Evolutionary conservation across 30 jellyfish, hydroid and myxozoan species (phyloP).

Genomic region (Phacellophora camtschatica): DNA sequence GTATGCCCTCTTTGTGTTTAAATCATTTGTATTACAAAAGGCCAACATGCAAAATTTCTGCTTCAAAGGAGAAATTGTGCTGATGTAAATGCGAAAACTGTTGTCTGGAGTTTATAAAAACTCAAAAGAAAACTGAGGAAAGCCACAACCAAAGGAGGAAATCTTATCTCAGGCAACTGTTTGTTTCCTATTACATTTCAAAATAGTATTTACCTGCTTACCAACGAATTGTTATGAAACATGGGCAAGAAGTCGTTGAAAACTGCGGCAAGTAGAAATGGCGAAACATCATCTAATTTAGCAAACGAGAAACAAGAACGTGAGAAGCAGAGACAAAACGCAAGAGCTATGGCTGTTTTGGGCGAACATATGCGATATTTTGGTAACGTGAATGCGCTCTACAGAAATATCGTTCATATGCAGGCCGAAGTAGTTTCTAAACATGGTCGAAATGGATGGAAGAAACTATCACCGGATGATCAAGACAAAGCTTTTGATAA

Average conservation of each 20-base stretch:
- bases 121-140: conserved; percentile 4
- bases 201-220: neutral
- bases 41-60: conserved; percentile 5
- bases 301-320: neutral
- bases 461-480: conserved; percentile 23
- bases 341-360: conserved; percentile 44
- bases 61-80: too few species aligned
- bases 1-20: conserved; percentile 17
- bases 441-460: conserved; percentile 34
- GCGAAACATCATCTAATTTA: neutral
- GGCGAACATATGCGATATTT: conserved; percentile 58
- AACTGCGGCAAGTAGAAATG: neutral
- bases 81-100: neutral
- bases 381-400: conserved; percentile 48
- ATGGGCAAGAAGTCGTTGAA: conserved; percentile 52
- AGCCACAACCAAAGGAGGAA: conserved; percentile 54
- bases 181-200: neutral
- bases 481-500: conserved; percentile 34
- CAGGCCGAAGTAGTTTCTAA: conserved; percentile 42
- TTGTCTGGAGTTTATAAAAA: neutral
- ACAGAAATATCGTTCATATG: conserved; percentile 32
- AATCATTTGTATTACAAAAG: conserved; percentile 41
- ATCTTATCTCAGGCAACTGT: conserved; percentile 26
- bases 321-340: neutral
- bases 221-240: too few species aligned